These are phyloP conservation scores for Crenichthys baileyi DNA, from an alignment of 2,797 vertebrate genomes.

Conservation along the genomic window DNA sequence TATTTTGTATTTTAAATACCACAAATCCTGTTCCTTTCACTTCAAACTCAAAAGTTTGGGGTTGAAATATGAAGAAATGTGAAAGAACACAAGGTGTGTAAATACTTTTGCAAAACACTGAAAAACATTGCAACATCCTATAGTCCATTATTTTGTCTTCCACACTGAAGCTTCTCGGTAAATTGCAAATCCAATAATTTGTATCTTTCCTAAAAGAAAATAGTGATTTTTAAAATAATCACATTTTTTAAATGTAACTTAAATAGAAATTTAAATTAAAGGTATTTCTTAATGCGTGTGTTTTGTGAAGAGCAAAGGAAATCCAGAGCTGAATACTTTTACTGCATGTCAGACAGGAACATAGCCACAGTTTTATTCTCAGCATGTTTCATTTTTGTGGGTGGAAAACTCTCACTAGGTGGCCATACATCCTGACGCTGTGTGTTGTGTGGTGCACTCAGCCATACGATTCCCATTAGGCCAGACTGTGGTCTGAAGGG, in stretches of 20 bases:
- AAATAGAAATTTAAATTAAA: background rate
- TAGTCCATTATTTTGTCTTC: background rate
- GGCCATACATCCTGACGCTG: conserved; percentile 56
- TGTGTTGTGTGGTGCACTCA: conserved; percentile 57
- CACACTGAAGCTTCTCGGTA: background rate
- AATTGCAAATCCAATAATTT: background rate
- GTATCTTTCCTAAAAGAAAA: background rate
- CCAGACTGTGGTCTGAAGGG: conserved; percentile 57
- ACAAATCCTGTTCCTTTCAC: background rate
- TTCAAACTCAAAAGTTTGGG: background rate
- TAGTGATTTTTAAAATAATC: background rate
- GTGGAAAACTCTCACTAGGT: conserved; percentile 61
- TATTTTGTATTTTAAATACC: background rate
- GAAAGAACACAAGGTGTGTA: background rate
- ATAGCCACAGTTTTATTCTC: conserved; percentile 21
- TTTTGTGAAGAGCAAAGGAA: conserved; percentile 19
- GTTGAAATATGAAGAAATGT: background rate
- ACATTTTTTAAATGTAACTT: background rate
- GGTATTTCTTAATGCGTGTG: background rate
- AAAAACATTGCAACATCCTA: background rate
- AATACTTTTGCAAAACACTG: too few species aligned
- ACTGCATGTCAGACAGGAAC: conserved; percentile 4
- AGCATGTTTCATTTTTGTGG: conserved; percentile 63
- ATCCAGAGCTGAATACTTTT: conserved; percentile 10
- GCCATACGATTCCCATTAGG: conserved; percentile 77